These are phyloP conservation scores for Charanyca ferruginea DNA, from an alignment of 2,888 invertebrate species.

Conservation along the genomic window DNA sequence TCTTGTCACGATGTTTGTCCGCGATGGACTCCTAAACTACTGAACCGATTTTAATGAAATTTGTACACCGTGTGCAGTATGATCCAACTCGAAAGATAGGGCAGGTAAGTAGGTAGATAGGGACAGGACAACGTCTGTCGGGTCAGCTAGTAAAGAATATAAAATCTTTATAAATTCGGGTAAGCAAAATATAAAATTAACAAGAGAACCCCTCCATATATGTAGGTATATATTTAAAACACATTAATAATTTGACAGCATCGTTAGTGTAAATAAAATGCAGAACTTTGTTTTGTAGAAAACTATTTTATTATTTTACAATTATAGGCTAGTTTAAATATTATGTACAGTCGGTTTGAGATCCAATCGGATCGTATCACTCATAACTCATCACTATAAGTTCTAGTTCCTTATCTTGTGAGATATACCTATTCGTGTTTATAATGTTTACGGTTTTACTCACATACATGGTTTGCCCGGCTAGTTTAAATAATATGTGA, in stretches of 20 bases:
- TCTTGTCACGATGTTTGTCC: too few relatives aligned
- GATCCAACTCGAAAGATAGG: too few relatives aligned
- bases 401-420: constrained; percentile 23
- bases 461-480: too few relatives aligned
- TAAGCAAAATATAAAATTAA: constrained; percentile 10
- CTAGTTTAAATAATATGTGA: too few relatives aligned
- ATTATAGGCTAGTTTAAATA: constrained; percentile 52
- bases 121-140: too few relatives aligned
- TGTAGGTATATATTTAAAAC: constrained; percentile 16
- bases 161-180: too few relatives aligned
- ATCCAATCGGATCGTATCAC: constrained; percentile 59
- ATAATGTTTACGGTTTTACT: constrained; percentile 12
- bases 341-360: constrained; percentile 66
- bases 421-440: constrained; percentile 8
- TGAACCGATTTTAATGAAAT: too few relatives aligned
- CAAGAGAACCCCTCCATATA: constrained; percentile 1
- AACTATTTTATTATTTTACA: constrained; percentile 46
- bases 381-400: constrained; percentile 35
- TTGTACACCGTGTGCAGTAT: too few relatives aligned
- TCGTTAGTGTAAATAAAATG: constrained; percentile 33
- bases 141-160: too few relatives aligned
- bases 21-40: too few relatives aligned
- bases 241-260: constrained; percentile 4
- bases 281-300: constrained; percentile 38
- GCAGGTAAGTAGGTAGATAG: too few relatives aligned